Evolutionary conservation across 2,113 vertebrate species (phyloP).

Genomic region (Cercopithecus mona): DNA sequence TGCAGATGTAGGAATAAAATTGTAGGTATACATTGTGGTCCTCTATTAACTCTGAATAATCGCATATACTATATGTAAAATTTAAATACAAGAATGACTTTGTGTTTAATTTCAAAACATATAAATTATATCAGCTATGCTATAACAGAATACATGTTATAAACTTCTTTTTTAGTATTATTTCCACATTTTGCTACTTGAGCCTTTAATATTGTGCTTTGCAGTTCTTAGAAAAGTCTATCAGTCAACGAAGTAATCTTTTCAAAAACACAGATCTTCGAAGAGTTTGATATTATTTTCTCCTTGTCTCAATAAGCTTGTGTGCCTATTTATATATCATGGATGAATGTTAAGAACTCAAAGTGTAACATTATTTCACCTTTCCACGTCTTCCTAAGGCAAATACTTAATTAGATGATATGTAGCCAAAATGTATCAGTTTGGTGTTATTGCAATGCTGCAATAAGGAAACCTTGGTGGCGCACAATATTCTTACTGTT

Average conservation of each 20-base stretch:
- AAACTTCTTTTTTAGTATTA: neutral
- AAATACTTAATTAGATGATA: neutral
- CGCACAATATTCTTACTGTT: rapidly evolving
- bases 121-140: neutral
- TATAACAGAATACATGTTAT: neutral
- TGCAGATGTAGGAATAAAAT: neutral
- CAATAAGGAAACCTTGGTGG: neutral
- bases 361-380: neutral
- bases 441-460: neutral
- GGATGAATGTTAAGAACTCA: neutral
- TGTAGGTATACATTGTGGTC: neutral
- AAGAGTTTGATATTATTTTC: neutral
- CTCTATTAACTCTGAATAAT: neutral
- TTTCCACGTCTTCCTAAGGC: neutral
- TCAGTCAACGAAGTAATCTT: neutral
- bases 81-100: neutral
- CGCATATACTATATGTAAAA: neutral
- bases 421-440: neutral
- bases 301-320: neutral
- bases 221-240: neutral
- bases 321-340: neutral
- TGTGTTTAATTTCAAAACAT: neutral
- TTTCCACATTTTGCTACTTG: neutral
- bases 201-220: neutral
- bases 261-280: neutral